Evolutionary conservation across 1,140 invertebrate genomes (phyloP).

Genomic region (Popillia japonica): DNA sequence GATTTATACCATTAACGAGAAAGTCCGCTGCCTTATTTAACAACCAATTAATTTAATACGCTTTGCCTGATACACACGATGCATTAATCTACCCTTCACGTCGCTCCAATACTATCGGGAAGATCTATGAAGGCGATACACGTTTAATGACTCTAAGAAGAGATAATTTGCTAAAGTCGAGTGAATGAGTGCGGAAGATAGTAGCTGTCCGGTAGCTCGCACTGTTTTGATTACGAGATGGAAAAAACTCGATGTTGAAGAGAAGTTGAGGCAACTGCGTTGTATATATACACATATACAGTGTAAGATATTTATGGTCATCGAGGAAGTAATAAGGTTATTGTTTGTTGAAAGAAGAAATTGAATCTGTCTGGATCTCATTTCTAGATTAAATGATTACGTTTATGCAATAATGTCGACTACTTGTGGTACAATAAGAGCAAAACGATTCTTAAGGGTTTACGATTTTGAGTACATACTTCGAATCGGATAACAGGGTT

Average conservation of each 20-base stretch:
- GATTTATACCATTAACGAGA: background rate
- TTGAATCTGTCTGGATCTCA: too few species aligned
- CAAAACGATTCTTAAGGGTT: too few species aligned
- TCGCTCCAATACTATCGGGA: background rate
- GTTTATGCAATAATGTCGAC: too few species aligned
- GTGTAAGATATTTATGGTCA: background rate
- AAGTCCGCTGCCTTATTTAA: background rate
- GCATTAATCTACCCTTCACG: background rate
- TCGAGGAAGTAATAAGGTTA: too few species aligned
- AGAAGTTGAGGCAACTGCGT: background rate
- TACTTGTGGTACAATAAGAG: too few species aligned
- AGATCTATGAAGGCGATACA: background rate
- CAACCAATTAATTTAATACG: conserved; percentile 11
- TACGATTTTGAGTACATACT: too few species aligned
- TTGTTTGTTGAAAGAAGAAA: too few species aligned
- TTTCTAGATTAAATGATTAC: too few species aligned
- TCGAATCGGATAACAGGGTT: too few species aligned
- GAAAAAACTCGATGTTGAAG: too few species aligned
- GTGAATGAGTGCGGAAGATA: background rate
- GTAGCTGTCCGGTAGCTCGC: background rate
- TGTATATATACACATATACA: too few species aligned
- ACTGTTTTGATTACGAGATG: background rate
- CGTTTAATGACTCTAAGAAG: background rate
- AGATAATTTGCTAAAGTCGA: background rate
- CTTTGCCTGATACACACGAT: background rate